Conservation (phyloP, 2,113 vertebrate species). For the Tragulus kanchil region DNA sequence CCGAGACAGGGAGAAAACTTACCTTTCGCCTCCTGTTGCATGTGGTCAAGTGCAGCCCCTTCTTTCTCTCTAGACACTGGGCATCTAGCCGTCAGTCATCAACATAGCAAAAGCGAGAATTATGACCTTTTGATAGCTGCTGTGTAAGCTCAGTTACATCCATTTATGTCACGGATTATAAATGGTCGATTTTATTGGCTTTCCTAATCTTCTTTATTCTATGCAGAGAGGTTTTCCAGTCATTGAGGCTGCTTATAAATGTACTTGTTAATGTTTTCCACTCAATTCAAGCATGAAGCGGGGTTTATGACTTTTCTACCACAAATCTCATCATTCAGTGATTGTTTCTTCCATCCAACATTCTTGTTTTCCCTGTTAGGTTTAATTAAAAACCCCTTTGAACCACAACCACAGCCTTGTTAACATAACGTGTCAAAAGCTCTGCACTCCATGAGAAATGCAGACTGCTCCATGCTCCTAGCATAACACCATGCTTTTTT, state of each 20-base stretch:
- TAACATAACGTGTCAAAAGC: constrained; percentile 48
- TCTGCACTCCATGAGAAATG: not conserved
- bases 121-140: not conserved
- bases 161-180: not conserved
- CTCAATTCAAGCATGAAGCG: constrained; percentile 45
- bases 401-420: constrained; percentile 55
- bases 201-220: constrained; percentile 34
- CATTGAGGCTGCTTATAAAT: not conserved
- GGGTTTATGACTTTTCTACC: constrained; percentile 28
- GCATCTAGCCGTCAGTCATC: not conserved
- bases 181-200: constrained; percentile 35
- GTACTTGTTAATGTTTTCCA: constrained; percentile 56
- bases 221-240: constrained; percentile 33
- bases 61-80: not conserved
- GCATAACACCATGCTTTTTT: not conserved
- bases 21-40: rapidly evolving
- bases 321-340: constrained; percentile 51
- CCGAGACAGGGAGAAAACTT: not conserved
- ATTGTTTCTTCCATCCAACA: constrained; percentile 66
- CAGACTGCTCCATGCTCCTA: not conserved
- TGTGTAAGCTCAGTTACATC: constrained; percentile 28
- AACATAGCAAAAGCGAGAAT: not conserved
- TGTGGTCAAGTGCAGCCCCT: no score
- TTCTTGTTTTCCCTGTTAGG: constrained; percentile 53
- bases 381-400: constrained; percentile 78